A percentile compares a stretch with the other conserved stretches of the same genome.
phyloP scores from a whole-genome alignment of 2,797 vertebrate genomes.

The Epinephelus awoara region DNA sequence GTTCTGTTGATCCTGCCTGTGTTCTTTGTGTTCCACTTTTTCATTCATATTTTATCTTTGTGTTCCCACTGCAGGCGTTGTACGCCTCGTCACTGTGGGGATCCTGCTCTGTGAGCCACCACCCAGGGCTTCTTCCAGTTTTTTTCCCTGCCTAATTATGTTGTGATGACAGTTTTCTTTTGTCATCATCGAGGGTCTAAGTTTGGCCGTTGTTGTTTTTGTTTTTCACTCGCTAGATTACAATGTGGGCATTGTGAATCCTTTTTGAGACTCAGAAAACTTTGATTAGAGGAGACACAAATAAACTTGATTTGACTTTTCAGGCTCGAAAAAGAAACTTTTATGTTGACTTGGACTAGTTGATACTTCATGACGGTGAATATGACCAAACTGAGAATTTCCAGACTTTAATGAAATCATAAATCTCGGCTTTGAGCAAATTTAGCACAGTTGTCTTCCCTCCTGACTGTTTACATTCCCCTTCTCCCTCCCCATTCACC shows the following conservation, averaged over 20 bases:
- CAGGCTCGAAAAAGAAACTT: neutral
- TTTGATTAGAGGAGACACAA: conserved; percentile 10
- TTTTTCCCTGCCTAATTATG: conserved; percentile 43
- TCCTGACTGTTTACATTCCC: conserved; percentile 1
- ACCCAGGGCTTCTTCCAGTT: conserved; percentile 13
- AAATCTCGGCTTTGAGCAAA: conserved; percentile 20
- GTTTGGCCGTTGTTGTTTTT: conserved; percentile 21
- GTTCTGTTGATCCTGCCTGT: neutral
- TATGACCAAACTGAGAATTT: conserved; percentile 16
- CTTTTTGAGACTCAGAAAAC: neutral
- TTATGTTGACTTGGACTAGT: neutral
- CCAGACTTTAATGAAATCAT: conserved; percentile 25
- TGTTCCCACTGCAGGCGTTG: conserved; percentile 21
- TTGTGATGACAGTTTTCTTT: conserved; percentile 40
- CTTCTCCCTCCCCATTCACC: neutral
- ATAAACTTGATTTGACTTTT: conserved; percentile 15
- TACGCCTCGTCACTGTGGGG: conserved; percentile 21
- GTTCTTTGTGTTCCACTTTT: conserved; percentile 1
- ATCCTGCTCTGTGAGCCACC: conserved; percentile 32
- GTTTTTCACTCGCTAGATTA: conserved; percentile 12
- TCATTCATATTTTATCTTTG: conserved; percentile 15
- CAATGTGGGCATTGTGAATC: neutral
- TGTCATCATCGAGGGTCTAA: conserved; percentile 13
- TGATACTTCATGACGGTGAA: conserved; percentile 22
- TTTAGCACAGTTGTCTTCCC: conserved; percentile 12